Evolutionary conservation across 2,888 invertebrate genomes (phyloP).

Genomic region (Drosophila fungiperda): DNA sequence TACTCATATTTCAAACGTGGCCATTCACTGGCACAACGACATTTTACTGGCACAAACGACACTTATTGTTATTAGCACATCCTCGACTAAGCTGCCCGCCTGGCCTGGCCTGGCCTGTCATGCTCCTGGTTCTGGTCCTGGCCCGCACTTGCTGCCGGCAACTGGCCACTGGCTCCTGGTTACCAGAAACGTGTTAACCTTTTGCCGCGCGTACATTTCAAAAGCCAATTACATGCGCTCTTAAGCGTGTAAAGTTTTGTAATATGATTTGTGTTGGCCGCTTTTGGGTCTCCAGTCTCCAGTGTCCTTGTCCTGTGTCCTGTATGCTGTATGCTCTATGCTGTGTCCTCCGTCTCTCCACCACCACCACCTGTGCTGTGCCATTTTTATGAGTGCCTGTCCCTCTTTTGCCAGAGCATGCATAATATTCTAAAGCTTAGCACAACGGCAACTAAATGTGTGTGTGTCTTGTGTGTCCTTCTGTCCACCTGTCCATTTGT

Average conservation of each 20-base stretch:
- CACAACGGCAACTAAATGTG: slow-evolving; percentile 1
- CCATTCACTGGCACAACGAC: slow-evolving; percentile 49
- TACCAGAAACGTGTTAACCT: slow-evolving; percentile 73
- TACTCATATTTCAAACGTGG: slow-evolving; percentile 71
- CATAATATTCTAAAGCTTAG: slow-evolving; percentile 35
- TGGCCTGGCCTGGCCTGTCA: slow-evolving; percentile 5
- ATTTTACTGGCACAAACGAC: slow-evolving; percentile 61
- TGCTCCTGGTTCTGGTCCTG: slow-evolving; percentile 7
- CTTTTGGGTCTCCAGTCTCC: slow-evolving; percentile 36
- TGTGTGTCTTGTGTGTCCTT: background rate
- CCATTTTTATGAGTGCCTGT: slow-evolving; percentile 10
- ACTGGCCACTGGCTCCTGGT: slow-evolving; percentile 27
- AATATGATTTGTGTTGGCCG: slow-evolving; percentile 81
- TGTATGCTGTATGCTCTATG: background rate
- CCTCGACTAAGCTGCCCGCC: slow-evolving; percentile 35
- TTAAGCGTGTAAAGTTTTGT: slow-evolving; percentile 83
- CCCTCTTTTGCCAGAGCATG: slow-evolving; percentile 16
- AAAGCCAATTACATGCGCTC: slow-evolving; percentile 84
- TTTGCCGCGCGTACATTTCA: slow-evolving; percentile 73
- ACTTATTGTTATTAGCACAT: slow-evolving; percentile 79
- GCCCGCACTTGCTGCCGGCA: background rate
- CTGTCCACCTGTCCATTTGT: too few species aligned
- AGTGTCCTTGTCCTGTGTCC: slow-evolving; percentile 4
- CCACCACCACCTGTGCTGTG: background rate
- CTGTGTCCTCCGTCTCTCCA: background rate